Base-by-base conservation (phyloP, 2,888 invertebrate species). In the Meteorus colon region DNA sequence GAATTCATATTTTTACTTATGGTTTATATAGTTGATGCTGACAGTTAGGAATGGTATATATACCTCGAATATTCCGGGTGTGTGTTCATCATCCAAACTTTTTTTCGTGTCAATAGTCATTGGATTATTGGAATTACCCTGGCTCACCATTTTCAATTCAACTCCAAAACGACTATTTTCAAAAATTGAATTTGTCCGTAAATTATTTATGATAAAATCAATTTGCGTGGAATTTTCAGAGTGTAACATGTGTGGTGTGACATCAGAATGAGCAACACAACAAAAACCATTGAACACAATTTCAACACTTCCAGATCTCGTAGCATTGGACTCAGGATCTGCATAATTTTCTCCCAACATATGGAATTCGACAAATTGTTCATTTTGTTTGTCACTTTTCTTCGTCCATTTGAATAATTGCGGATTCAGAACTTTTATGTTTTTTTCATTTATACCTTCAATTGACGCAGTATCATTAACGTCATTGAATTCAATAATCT, bases 31-130 rank as follows among this genome's bases (percentile, higher is more conserved):
- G 29, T n/a, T 27, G 16, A 16, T 29, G 19, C 34, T 31, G 19
- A 72, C 34, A n/a, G 24, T 63, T 5, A 37, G 3, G 12, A 55
- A 34, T 67, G 4, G n/a, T 14, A 27, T 62, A 73, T n/a, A 82
- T 84, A 94, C 94, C 90, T 92, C 92, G 85, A 95, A 95, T 67
- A 94, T 92, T 0, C 94, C 95, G 0, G 95, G 95, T n/a, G 94
- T 93, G 81, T 94, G 93, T 84, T 95, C 94, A 84, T 95, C 95
- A 83, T 95, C 94, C 74, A 94, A 85, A 75, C 92, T 93, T 86
- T 92, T 92, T 78, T 91, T 90, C 78, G 90, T 88, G 19, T 87
- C 87, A 4, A 91, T 85, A 8, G 81, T 83, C 89, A 93, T 90
- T 1, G 87, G 85, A n/a, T 89, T 87, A 1, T 85, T 83, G 0